These are phyloP conservation scores for Protobothrops mucrosquamatus DNA, from an alignment of 2,113 vertebrate species.

Conservation along the genomic window DNA sequence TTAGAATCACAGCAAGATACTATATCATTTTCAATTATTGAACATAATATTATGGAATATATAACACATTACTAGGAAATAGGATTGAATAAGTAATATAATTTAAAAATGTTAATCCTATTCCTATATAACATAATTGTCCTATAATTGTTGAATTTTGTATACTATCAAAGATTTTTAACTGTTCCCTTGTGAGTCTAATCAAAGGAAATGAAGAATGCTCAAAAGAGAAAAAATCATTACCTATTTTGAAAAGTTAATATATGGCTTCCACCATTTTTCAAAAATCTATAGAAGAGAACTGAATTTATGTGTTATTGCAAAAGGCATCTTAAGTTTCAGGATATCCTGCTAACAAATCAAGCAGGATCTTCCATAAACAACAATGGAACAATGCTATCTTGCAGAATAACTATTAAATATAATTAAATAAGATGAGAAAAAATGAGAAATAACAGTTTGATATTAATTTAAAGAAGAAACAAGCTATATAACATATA, in stretches of 20 bases:
- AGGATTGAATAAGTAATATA: neutral
- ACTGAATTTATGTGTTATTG: neutral
- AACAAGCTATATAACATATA: neutral
- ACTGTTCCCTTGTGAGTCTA: neutral
- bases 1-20: slow-evolving; percentile 39
- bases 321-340: neutral
- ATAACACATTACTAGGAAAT: slow-evolving; percentile 1
- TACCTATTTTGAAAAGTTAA: neutral
- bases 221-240: neutral
- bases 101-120: neutral
- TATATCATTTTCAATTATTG: slow-evolving; percentile 37
- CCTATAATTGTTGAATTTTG: neutral
- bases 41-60: slow-evolving; percentile 48
- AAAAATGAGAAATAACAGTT: neutral
- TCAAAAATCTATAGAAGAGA: neutral
- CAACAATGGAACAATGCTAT: neutral
- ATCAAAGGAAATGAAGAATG: neutral
- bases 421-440: neutral
- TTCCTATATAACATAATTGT: neutral
- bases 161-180: neutral
- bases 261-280: neutral
- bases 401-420: neutral
- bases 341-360: neutral
- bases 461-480: neutral
- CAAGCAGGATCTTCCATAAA: neutral